phyloP scores from a whole-genome alignment of 2,113 vertebrate genomes.

The Octodon degus region DNA sequence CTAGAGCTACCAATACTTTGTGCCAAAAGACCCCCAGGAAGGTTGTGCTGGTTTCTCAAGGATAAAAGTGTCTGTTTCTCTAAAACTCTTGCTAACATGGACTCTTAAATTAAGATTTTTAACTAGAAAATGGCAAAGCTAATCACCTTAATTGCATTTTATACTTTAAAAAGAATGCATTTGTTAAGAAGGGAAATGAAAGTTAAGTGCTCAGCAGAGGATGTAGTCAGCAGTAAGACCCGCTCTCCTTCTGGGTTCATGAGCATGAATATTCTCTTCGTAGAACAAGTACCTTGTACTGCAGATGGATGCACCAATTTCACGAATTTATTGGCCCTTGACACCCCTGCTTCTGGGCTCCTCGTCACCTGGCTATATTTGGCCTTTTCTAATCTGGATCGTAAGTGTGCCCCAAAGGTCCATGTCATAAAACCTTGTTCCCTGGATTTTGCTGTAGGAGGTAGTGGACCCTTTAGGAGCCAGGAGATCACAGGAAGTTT shows the following conservation, averaged over 20 bases:
- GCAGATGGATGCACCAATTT: background rate
- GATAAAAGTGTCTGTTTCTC: slow-evolving; percentile 11
- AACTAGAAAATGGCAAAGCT: background rate
- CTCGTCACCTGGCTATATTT: background rate
- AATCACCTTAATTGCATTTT: background rate
- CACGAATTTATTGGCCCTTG: background rate
- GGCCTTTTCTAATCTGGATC: background rate
- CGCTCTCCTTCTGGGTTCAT: background rate
- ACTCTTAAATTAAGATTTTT: background rate
- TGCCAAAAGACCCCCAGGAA: background rate
- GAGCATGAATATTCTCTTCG: background rate
- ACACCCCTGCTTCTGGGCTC: background rate
- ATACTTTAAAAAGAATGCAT: background rate
- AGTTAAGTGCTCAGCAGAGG: background rate
- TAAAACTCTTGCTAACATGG: slow-evolving; percentile 15
- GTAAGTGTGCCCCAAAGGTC: background rate
- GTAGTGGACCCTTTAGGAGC: background rate
- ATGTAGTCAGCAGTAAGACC: background rate
- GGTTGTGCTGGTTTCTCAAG: background rate
- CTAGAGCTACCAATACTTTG: background rate
- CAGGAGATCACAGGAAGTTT: background rate
- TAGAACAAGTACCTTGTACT: background rate
- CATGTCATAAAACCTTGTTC: background rate
- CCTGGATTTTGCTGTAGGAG: background rate
- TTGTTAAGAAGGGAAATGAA: background rate